A percentile compares a stretch with the other conserved stretches of the same genome.
Conservation (phyloP, 2,113 vertebrate genomes). For the Eubucco bourcierii region DNA sequence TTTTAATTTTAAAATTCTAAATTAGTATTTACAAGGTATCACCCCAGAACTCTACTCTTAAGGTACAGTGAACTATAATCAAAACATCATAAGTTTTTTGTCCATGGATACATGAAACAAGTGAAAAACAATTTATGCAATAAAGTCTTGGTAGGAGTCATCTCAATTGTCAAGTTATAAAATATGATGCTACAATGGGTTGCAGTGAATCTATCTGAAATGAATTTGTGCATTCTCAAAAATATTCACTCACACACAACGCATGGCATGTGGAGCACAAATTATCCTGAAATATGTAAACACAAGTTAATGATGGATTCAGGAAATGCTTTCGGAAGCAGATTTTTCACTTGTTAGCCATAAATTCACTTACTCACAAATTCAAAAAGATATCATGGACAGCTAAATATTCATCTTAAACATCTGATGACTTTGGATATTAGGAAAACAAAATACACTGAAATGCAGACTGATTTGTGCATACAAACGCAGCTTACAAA, state of each 20-base stretch:
- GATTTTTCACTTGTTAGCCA: not conserved
- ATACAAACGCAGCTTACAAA: not conserved
- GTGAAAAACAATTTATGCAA: not conserved
- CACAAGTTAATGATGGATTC: not conserved
- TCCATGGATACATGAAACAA: not conserved
- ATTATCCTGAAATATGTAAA: not conserved
- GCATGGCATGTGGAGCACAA: not conserved
- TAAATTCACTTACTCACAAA: not conserved
- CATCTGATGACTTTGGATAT: not conserved
- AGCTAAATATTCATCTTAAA: not conserved
- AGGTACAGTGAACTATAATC: not conserved
- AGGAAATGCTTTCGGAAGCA: not conserved
- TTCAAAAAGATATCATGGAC: not conserved
- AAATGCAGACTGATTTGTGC: not conserved
- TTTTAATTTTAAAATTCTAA: not conserved
- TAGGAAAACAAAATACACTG: not conserved
- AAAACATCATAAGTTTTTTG: not conserved
- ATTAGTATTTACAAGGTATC: not conserved
- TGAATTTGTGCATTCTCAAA: not conserved
- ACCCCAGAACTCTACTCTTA: not conserved
- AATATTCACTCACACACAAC: not conserved
- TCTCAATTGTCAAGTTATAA: conserved; percentile 1
- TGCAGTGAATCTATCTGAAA: not conserved
- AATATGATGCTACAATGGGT: not conserved
- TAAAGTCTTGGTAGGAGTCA: not conserved